These are phyloP conservation scores for Litoditis marina DNA, from an alignment of 2,888 invertebrate species.

Conservation along the genomic window DNA sequence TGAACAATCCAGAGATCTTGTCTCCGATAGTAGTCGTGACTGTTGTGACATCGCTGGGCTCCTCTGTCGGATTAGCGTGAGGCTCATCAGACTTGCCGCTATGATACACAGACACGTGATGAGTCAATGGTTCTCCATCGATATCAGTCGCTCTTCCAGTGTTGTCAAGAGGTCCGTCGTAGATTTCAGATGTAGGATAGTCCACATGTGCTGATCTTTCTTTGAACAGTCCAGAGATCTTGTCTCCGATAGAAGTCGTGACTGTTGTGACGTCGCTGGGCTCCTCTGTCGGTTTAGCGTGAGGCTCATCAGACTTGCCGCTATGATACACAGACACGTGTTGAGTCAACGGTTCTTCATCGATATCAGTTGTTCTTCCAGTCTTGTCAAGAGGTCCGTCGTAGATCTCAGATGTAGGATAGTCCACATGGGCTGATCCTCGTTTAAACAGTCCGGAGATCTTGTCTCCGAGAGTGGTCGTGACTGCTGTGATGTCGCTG, in stretches of 20 bases:
- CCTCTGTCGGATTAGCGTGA: too few relatives aligned
- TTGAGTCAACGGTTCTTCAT: slow-evolving; percentile 24
- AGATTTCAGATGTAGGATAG: slow-evolving; percentile 25
- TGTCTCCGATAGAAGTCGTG: background rate
- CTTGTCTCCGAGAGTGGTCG: slow-evolving; percentile 21
- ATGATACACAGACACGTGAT: slow-evolving; percentile 24
- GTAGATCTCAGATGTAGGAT: slow-evolving; percentile 24
- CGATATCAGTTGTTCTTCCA: slow-evolving; percentile 20
- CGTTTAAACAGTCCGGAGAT: slow-evolving; percentile 14
- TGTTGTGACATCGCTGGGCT: too few relatives aligned
- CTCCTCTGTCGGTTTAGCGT: too few relatives aligned
- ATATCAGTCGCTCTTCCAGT: slow-evolving; percentile 22
- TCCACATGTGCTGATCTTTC: slow-evolving; percentile 25
- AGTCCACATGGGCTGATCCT: slow-evolving; percentile 28
- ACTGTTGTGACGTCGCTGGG: too few relatives aligned
- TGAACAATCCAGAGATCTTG: slow-evolving; percentile 29
- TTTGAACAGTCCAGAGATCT: slow-evolving; percentile 5
- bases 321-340: slow-evolving; percentile 24
- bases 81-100: slow-evolving; percentile 15
- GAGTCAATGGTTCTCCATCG: slow-evolving; percentile 26
- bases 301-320: slow-evolving; percentile 15
- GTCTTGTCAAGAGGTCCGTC: slow-evolving; percentile 32
- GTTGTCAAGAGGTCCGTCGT: slow-evolving; percentile 30
- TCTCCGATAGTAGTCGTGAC: background rate
- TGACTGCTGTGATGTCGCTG: slow-evolving; percentile 19